Evolutionary conservation across 2,113 vertebrate species (phyloP).

Genomic region (Grus americana): DNA sequence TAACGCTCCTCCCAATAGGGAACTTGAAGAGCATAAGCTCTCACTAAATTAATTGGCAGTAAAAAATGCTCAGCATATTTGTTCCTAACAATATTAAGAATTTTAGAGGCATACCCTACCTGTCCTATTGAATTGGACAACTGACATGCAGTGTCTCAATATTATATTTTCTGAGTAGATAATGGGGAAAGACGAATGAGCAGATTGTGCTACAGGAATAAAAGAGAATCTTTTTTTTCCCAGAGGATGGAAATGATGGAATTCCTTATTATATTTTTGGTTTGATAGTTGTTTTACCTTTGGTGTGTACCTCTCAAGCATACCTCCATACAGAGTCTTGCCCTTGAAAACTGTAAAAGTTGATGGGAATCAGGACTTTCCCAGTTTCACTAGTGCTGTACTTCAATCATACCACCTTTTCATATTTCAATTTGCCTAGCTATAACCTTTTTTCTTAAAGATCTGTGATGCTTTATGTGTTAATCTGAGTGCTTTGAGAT

Average conservation of each 20-base stretch:
- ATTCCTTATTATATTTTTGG: background rate
- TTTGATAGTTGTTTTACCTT: background rate
- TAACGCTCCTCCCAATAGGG: background rate
- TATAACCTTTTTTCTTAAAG: background rate
- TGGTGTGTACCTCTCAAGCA: background rate
- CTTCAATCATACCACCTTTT: background rate
- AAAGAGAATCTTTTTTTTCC: background rate
- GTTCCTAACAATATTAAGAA: background rate
- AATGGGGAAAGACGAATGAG: background rate
- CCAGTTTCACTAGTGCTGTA: background rate
- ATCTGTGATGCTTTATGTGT: background rate
- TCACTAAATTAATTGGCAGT: background rate
- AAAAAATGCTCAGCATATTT: background rate
- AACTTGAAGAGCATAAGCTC: background rate
- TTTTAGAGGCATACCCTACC: background rate
- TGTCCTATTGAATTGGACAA: background rate
- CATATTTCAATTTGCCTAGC: background rate
- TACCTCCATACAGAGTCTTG: background rate
- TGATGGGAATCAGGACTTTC: background rate
- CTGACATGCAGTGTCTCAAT: background rate
- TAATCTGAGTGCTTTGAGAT: background rate
- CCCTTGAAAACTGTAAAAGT: background rate
- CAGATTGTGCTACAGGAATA: background rate
- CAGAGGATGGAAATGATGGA: background rate
- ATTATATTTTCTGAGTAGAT: background rate